These are phyloP conservation scores for Pararge aegeria DNA, from an alignment of 1,140 invertebrate genomes.

Conservation along the genomic window DNA sequence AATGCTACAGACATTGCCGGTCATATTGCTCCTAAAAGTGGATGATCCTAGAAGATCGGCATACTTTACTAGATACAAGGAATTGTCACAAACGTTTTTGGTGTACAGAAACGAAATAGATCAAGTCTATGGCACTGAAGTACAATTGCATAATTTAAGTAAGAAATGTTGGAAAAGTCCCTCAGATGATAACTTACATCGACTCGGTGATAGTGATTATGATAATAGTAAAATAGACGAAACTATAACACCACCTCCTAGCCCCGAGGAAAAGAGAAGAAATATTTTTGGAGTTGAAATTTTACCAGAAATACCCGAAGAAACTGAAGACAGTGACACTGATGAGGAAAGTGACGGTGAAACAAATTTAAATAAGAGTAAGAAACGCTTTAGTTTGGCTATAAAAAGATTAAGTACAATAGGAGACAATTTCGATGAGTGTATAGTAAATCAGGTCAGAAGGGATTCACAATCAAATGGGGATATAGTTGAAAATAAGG, in stretches of 20 bases:
- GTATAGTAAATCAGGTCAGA: constrained; percentile 63
- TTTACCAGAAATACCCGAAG: constrained; percentile 76
- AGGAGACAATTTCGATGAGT: constrained; percentile 73
- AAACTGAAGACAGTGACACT: constrained; percentile 65
- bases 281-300: constrained; percentile 73
- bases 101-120: constrained; percentile 60
- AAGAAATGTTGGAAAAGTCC: constrained; percentile 76
- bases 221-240: constrained; percentile 42
- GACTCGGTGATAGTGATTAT: constrained; percentile 41
- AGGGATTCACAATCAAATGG: constrained; percentile 54
- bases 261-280: constrained; percentile 66
- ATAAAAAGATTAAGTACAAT: constrained; percentile 76
- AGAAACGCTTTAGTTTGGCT: constrained; percentile 56
- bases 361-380: constrained; percentile 42
- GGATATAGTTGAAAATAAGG: constrained; percentile 38
- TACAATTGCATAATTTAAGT: constrained; percentile 66
- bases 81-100: constrained; percentile 61
- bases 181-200: constrained; percentile 64
- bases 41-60: constrained; percentile 46
- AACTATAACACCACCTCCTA: constrained; percentile 69
- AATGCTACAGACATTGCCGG: constrained; percentile 68
- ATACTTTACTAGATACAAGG: constrained; percentile 58
- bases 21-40: constrained; percentile 61
- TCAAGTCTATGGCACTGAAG: constrained; percentile 52
- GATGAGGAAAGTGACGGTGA: constrained; percentile 38